phyloP scores from a whole-genome alignment of 1,140 invertebrate species.

The Bradysia coprophila region DNA sequence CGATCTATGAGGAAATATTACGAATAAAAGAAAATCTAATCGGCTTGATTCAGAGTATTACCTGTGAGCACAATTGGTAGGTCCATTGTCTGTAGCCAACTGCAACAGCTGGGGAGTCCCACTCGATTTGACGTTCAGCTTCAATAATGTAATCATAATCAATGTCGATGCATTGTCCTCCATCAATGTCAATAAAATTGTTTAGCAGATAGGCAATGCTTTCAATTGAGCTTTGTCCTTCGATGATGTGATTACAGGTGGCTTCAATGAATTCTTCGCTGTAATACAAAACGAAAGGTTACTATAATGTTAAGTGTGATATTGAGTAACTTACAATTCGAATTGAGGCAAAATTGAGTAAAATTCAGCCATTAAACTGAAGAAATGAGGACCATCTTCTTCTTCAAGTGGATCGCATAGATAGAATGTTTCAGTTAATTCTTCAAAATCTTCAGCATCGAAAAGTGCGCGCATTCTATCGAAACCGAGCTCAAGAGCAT shows the following conservation, averaged over 20 bases:
- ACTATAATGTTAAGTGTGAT: no score
- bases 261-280: no score
- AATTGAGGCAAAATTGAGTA: constrained; percentile 15
- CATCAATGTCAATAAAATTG: no score
- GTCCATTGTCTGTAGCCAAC: constrained; percentile 44
- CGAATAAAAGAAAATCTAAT: no score
- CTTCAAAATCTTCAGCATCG: constrained; percentile 11
- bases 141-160: not conserved
- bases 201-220: no score
- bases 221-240: no score
- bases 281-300: no score
- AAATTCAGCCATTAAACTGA: constrained; percentile 16
- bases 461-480: constrained; percentile 24
- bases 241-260: no score
- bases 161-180: not conserved
- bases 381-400: constrained; percentile 16
- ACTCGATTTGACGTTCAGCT: no score
- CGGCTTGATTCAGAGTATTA: no score
- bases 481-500: constrained; percentile 30
- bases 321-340: constrained; percentile 10
- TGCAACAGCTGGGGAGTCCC: constrained; percentile 11
- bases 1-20: no score
- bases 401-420: constrained; percentile 19
- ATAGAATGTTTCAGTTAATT: constrained; percentile 20
- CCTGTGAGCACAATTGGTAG: constrained; percentile 67